Conservation (phyloP, 2,888 invertebrate genomes). For the Aricia artaxerxes region DNA sequence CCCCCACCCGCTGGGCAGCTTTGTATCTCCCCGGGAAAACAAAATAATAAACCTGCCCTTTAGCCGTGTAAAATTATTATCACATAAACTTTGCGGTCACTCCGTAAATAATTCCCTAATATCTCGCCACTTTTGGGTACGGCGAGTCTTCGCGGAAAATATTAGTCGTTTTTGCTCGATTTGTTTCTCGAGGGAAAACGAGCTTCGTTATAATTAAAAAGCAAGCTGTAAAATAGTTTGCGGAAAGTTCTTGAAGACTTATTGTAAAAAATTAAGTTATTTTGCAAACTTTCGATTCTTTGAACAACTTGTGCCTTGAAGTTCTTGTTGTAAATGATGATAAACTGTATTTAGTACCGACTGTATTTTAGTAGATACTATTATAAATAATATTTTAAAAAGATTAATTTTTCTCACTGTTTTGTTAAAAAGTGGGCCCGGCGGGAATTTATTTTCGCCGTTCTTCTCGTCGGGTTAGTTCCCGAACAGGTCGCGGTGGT, state of each 20-base stretch:
- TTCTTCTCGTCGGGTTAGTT: too few species aligned
- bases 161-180: not conserved
- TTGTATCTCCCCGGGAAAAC: constrained; percentile 59
- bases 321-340: not conserved
- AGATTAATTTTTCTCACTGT: too few species aligned
- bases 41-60: constrained; percentile 50
- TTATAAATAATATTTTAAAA: too few species aligned
- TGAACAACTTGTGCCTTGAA: not conserved
- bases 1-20: constrained; percentile 69
- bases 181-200: not conserved
- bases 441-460: too few species aligned
- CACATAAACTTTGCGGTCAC: constrained; percentile 35
- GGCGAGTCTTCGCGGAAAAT: not conserved
- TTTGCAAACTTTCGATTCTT: constrained; percentile 14
- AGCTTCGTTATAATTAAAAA: constrained; percentile 7
- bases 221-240: constrained; percentile 11
- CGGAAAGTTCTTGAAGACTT: constrained; percentile 8
- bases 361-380: not conserved
- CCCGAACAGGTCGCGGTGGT: too few species aligned
- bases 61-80: constrained; percentile 28
- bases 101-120: constrained; percentile 48
- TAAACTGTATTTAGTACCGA: not conserved
- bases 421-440: too few species aligned
- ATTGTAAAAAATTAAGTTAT: constrained; percentile 17
- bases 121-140: constrained; percentile 10